Conservation (phyloP, 2,888 invertebrate species). For the Coelinius sp. region DNA sequence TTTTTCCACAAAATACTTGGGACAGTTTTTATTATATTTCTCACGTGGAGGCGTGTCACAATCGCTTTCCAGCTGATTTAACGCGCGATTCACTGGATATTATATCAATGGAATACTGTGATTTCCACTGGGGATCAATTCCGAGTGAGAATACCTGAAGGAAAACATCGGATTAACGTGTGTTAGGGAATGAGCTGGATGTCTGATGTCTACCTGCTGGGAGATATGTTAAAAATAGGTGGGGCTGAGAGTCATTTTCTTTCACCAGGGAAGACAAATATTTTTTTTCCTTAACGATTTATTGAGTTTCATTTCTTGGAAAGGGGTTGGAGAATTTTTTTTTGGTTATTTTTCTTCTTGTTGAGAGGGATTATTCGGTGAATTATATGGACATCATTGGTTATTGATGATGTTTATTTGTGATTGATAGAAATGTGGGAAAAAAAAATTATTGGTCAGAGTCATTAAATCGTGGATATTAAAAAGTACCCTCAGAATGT, state of each 20-base stretch:
- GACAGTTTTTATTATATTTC: constrained; percentile 36
- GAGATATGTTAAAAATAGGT: constrained; percentile 19
- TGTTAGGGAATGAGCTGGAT: constrained; percentile 24
- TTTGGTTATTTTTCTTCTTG: not conserved
- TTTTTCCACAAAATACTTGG: constrained; percentile 21
- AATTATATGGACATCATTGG: not conserved
- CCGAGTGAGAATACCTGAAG: constrained; percentile 29
- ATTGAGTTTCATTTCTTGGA: not conserved
- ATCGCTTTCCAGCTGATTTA: constrained; percentile 49
- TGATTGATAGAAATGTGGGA: too few species aligned
- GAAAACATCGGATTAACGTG: constrained; percentile 48
- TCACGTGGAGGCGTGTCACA: constrained; percentile 47
- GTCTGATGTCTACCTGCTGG: constrained; percentile 13
- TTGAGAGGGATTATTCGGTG: too few species aligned
- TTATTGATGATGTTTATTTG: not conserved
- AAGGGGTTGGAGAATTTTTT: not conserved
- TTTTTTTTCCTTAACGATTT: constrained; percentile 5
- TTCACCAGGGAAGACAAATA: not conserved
- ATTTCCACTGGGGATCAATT: constrained; percentile 39
- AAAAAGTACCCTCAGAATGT: constrained; percentile 5
- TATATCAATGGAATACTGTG: constrained; percentile 31
- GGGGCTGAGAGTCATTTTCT: constrained; percentile 19
- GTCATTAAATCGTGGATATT: too few species aligned
- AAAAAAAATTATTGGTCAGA: not conserved
- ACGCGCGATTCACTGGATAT: constrained; percentile 39